Evolutionary conservation across 2,113 vertebrate species (phyloP), one percentile per base, ranked within the genome.

Genomic region (Okapia johnstoni): DNA sequence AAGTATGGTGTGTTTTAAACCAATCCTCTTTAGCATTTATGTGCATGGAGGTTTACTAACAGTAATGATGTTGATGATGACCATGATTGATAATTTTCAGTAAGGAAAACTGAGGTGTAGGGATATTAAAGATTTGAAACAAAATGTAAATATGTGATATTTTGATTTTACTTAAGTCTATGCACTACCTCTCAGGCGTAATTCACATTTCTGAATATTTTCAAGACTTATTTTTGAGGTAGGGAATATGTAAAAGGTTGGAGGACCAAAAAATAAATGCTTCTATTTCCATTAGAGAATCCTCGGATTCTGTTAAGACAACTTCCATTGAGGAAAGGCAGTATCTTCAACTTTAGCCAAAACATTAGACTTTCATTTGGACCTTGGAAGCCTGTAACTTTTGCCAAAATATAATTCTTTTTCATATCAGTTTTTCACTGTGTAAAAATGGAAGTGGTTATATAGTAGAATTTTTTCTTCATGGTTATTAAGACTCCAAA

Each of bases 161-260:
- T 46, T 14, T 15, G 3, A 70, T 3, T 83, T 61, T 52, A 36
- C 10, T 57, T 2, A 30, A 33, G 14, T 66, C 30, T 77, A 2
- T 46, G 7, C 23, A 17, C 55, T 40, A 30, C 25, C 30, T 93
- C 87, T 93, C 33, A 36, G 60, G 30, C 36, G 36, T 30, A 88
- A 66, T 43, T 92, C 48, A 85, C 13, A 94, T 25, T 80, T 76
- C 85, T 91, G 2, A 93, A 55, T 40, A 93, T 93, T 96, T 96
- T 88, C 48, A 76, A 79, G 46, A 15, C 23, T 83, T 73, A 48
- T 80, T 92, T 92, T 90, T n/a, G 33, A 93, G 57, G 36, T 48
- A 46, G 73, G 80, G 17, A 85, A 50, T 76, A 58, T 40, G 63
- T 61, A 30, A 55, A 95, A 85, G 2, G 1, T 85, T 66, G 23